Base-by-base conservation (phyloP, 2,113 vertebrate species). In the Merops nubicus region DNA sequence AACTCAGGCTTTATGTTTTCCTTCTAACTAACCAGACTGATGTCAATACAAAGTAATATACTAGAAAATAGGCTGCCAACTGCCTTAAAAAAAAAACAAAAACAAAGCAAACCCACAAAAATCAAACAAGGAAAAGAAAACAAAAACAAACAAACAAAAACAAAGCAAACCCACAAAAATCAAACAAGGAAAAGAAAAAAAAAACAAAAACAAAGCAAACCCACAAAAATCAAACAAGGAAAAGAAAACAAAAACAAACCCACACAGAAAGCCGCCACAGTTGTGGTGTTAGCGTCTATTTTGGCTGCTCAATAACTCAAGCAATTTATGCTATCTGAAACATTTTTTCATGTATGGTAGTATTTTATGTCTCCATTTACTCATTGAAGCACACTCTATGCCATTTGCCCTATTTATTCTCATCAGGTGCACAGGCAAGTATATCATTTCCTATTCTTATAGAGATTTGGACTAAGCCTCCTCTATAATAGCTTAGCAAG, bases 331-430 rank as follows among this genome's bases (percentile, higher is more conserved):
- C 2, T 57, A 57, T 7, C 11, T 53, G 36, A 68, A 72, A 73
- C 29, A 57, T 3, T 19, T 85, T 75, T 88, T 85, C 9, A 40
- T 47, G 12, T 73, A 42, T 8, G 34, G 26, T 34, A 48, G 12
- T 29, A 68, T 69, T 88, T 81, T 72, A 22, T 79, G 33, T 34
- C n/a, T 62, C 25, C 12, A 29, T 4, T 85, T 77, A 47, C 36
- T 78, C 31, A 48, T 5, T 85, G 40, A 84, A 69, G 23, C 38
- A 65, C 34, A 40, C 2, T 45, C 14, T 64, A 15, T 81, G 48
- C 9, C 15, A 22, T 63, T 79, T 91, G 28, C 25, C 36, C 13
- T 76, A 42, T 80, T 88, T 94, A 53, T 69, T 92, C n/a, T 85
- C 38, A 53, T 62, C 17, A 45, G 4, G 23, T 93, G 10, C 31